These are phyloP conservation scores for Lates japonicus DNA, from an alignment of 2,797 vertebrate genomes.

Conservation along the genomic window DNA sequence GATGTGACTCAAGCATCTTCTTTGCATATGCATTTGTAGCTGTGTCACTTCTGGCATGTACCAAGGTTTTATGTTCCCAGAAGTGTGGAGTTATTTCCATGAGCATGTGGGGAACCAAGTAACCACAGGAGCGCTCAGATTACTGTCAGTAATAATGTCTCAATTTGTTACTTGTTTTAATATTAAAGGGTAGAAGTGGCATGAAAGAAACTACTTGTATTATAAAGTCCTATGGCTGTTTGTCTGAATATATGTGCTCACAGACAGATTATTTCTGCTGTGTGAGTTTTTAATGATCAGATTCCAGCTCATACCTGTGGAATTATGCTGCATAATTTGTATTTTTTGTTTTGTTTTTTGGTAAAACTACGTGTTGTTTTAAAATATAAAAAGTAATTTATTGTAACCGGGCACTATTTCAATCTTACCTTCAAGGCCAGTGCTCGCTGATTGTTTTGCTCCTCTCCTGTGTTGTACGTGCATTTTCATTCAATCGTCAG, in stretches of 20 bases:
- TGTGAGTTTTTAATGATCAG: constrained; percentile 34
- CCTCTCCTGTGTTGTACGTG: neutral
- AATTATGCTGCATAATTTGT: neutral
- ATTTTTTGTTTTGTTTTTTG: neutral
- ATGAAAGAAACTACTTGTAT: neutral
- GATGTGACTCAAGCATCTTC: constrained; percentile 35
- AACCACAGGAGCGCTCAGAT: constrained; percentile 55
- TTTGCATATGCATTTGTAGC: constrained; percentile 42
- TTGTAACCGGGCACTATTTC: neutral
- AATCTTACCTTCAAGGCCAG: neutral
- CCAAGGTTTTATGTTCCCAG: constrained; percentile 50
- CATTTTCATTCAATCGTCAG: neutral
- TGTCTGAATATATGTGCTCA: neutral
- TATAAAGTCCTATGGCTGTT: constrained; percentile 18
- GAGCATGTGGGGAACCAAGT: constrained; percentile 50
- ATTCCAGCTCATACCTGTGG: constrained; percentile 14
- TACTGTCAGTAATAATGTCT: constrained; percentile 56
- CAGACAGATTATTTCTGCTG: constrained; percentile 22
- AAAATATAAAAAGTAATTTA: neutral
- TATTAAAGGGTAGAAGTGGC: constrained; percentile 15
- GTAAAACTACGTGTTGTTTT: neutral
- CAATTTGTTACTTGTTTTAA: constrained; percentile 62
- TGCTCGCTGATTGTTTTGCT: neutral
- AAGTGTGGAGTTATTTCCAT: constrained; percentile 58
- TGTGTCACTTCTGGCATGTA: constrained; percentile 43